A percentile compares a stretch with the other conserved stretches of the same genome.
Evolutionary conservation across 2,888 invertebrate species (phyloP).

Genomic region (Eupithecia dodoneata): DNA sequence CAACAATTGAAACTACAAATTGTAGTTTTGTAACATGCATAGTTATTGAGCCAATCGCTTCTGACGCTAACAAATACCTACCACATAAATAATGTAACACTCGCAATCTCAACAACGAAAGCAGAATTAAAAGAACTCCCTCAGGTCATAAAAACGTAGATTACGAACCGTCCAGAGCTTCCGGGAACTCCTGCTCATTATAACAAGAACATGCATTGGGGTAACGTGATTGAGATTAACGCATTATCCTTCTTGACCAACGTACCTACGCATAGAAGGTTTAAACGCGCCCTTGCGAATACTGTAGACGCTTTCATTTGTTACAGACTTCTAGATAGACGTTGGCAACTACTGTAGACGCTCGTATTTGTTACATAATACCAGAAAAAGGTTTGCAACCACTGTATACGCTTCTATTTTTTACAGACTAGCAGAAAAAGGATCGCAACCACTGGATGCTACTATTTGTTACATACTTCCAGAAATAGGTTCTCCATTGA

Average conservation of each 20-base stretch:
- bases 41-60: background rate
- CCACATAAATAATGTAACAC: background rate
- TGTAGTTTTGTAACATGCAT: background rate
- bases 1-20: too few relatives aligned
- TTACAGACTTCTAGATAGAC: background rate
- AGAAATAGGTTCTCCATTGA: background rate
- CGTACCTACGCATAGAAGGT: background rate
- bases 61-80: background rate
- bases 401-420: background rate
- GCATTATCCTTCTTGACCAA: constrained; percentile 2
- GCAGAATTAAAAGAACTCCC: constrained; percentile 24
- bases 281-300: background rate
- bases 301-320: background rate
- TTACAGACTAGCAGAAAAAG: background rate
- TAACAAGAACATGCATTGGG: constrained; percentile 8
- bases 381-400: background rate
- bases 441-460: background rate
- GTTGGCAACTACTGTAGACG: too few relatives aligned
- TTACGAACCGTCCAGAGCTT: constrained; percentile 26
- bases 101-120: constrained; percentile 9
- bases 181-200: constrained; percentile 22
- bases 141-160: constrained; percentile 30
- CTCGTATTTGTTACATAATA: background rate
- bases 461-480: background rate
- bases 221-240: constrained; percentile 7